These are phyloP conservation scores for Leptinotarsa undecemlineata DNA, from an alignment of 1,140 invertebrate genomes.

Conservation along the genomic window DNA sequence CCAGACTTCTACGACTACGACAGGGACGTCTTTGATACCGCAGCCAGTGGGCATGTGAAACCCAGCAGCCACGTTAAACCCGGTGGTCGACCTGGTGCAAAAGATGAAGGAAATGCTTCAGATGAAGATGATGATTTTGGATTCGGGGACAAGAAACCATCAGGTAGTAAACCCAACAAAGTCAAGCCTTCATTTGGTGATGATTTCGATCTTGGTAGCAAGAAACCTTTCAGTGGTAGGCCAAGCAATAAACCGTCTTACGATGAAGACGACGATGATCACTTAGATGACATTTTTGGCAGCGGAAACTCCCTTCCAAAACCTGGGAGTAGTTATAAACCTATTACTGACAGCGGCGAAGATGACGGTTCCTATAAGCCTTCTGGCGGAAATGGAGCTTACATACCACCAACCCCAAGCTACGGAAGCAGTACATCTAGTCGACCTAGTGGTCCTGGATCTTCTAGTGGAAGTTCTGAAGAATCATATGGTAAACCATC, in stretches of 20 bases:
- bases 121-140: slow-evolving; percentile 36
- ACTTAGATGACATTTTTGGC: slow-evolving; percentile 41
- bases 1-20: slow-evolving; percentile 55
- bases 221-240: slow-evolving; percentile 13
- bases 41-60: slow-evolving; percentile 59
- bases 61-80: slow-evolving; percentile 25
- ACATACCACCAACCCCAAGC: slow-evolving; percentile 27
- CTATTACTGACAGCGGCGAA: slow-evolving; percentile 2
- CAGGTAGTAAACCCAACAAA: slow-evolving; percentile 23
- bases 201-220: slow-evolving; percentile 10
- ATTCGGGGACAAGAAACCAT: slow-evolving; percentile 26
- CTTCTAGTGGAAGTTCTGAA: neutral
- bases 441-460: slow-evolving; percentile 11
- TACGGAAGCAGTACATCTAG: slow-evolving; percentile 1
- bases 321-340: slow-evolving; percentile 19
- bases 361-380: slow-evolving; percentile 39
- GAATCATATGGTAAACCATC: neutral
- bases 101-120: slow-evolving; percentile 11
- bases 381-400: slow-evolving; percentile 26
- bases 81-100: slow-evolving; percentile 25
- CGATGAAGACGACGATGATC: slow-evolving; percentile 26
- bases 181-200: slow-evolving; percentile 9
- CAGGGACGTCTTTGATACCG: slow-evolving; percentile 54
- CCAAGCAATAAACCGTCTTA: slow-evolving; percentile 14
- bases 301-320: slow-evolving; percentile 23